Evolutionary conservation across 2,888 invertebrate species (phyloP).

Genomic region (Plusia festucae): DNA sequence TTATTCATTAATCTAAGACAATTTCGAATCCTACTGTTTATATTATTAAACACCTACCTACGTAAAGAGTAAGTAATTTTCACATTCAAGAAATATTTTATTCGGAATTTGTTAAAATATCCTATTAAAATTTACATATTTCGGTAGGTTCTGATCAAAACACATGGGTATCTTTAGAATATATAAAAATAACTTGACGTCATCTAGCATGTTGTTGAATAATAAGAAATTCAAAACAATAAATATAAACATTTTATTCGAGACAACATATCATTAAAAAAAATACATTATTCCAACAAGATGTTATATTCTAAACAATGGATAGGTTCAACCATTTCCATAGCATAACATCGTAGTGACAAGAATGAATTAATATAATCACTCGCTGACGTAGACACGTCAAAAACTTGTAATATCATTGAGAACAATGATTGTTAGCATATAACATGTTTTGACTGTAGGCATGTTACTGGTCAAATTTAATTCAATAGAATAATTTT

Average conservation of each 20-base stretch:
- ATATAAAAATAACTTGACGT: not conserved
- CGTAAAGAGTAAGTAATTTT: too few relatives aligned
- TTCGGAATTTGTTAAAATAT: not conserved
- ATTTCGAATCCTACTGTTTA: too few relatives aligned
- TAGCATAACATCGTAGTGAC: slow-evolving; percentile 75
- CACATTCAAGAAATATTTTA: slow-evolving; percentile 4
- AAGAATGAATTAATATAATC: slow-evolving; percentile 80
- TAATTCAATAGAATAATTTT: slow-evolving; percentile 62
- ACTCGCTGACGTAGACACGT: slow-evolving; percentile 75
- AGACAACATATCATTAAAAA: slow-evolving; percentile 44
- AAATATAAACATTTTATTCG: slow-evolving; percentile 21
- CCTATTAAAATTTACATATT: too few relatives aligned
- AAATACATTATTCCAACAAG: slow-evolving; percentile 48
- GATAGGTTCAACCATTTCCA: slow-evolving; percentile 67
- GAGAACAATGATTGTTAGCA: slow-evolving; percentile 75
- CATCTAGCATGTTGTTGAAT: not conserved
- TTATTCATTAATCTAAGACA: too few relatives aligned
- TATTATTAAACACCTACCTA: too few relatives aligned
- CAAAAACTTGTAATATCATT: slow-evolving; percentile 77
- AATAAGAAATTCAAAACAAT: slow-evolving; percentile 8
- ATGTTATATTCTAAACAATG: slow-evolving; percentile 61
- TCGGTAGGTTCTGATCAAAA: not conserved
- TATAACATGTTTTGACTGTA: slow-evolving; percentile 48
- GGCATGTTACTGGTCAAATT: slow-evolving; percentile 28
- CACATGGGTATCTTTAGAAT: not conserved